Percentiles rank a stretch among this genome's conserved stretches.
phyloP scores from a whole-genome alignment of 2,113 vertebrate genomes.

The Panurus biarmicus region DNA sequence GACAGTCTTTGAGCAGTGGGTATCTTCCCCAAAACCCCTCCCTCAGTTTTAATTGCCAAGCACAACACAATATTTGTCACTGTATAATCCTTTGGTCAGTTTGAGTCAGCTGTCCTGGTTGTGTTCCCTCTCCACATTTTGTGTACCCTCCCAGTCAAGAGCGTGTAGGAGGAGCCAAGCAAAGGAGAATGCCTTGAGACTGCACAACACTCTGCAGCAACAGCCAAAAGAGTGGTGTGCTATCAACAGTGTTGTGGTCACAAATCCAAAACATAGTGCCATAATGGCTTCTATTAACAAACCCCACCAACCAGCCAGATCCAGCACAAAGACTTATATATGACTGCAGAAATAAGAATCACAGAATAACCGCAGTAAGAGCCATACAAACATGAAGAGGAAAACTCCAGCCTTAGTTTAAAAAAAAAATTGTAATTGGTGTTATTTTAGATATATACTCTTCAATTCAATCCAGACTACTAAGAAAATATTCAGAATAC shows the following conservation, averaged over 20 bases:
- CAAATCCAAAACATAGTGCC: background rate
- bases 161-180: background rate
- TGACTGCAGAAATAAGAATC: background rate
- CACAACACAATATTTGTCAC: background rate
- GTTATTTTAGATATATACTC: background rate
- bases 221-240: background rate
- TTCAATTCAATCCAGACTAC: background rate
- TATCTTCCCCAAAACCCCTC: background rate
- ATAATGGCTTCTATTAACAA: background rate
- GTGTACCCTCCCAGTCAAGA: fast-evolving
- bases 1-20: background rate
- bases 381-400: background rate
- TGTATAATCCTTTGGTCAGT: background rate
- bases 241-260: background rate
- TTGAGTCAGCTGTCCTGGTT: background rate
- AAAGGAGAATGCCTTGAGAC: background rate
- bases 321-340: background rate
- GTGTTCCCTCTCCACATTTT: background rate
- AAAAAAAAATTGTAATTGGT: background rate
- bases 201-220: background rate
- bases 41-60: background rate
- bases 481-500: background rate
- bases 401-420: background rate
- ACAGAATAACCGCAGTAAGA: background rate
- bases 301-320: background rate